These are phyloP conservation scores for Todiramphus chloris DNA, from an alignment of 2,113 vertebrate species.

Conservation along the genomic window DNA sequence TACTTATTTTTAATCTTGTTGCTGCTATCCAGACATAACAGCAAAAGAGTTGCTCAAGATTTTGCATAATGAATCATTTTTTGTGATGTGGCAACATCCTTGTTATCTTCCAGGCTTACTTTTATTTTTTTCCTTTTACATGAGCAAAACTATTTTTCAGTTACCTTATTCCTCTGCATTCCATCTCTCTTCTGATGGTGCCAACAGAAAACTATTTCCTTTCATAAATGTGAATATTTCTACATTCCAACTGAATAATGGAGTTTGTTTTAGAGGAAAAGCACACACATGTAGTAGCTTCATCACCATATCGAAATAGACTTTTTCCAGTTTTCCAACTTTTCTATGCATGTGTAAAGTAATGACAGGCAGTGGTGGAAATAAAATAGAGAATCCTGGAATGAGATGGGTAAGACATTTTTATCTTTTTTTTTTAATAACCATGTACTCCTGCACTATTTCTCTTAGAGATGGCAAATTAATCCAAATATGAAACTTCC, in stretches of 20 bases:
- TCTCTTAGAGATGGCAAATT: background rate
- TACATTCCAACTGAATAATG: background rate
- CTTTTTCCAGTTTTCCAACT: background rate
- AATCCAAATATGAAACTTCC: background rate
- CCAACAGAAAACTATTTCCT: background rate
- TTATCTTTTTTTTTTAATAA: background rate
- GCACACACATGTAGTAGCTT: background rate
- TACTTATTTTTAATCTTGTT: background rate
- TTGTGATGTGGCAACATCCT: background rate
- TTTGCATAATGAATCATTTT: background rate
- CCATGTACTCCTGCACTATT: background rate
- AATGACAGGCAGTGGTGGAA: background rate
- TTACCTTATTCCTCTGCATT: background rate
- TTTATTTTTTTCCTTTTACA: background rate
- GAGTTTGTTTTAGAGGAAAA: background rate
- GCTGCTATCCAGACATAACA: background rate
- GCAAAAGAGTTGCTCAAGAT: background rate
- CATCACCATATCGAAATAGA: background rate
- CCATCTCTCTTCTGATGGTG: background rate
- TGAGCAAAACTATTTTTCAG: background rate
- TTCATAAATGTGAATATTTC: background rate
- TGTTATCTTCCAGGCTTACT: background rate
- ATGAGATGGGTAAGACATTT: background rate
- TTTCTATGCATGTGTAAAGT: background rate
- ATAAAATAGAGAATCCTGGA: background rate